Evolutionary conservation across 2,797 vertebrate genomes (phyloP), one percentile per base, ranked within the genome.

Genomic region (Valencia hispanica): DNA sequence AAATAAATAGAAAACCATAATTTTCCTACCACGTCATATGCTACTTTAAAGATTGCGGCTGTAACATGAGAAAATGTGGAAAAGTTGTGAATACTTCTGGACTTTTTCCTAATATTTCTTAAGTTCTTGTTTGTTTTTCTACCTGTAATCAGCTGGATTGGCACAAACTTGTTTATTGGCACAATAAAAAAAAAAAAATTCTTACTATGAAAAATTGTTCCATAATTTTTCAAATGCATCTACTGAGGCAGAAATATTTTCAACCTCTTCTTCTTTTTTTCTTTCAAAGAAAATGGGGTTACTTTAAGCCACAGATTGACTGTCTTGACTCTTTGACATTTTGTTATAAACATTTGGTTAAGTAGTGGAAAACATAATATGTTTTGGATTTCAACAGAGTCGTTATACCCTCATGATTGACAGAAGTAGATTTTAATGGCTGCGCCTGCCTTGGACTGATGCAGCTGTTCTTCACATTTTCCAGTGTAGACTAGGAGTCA

Each of bases 391-490:
- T 51, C 53, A 81, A 0, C 41, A 41, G 43, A 4, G 22, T 71
- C 34, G 51, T n/a, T 27, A 32, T 68, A 43, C 27, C 36, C 50
- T 45, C 59, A 66, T 74, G 72, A 73, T 63, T 68, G 27, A 47
- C 14, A 41, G 50, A 70, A 71, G 22, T 55, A 79, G 70, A 72
- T 36, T 47, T 43, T 51, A 6, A 80, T 68, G 53, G 11, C 53
- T 66, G 73, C 80, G 77, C 84, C 83, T 81, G 78, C 27, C 66
- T 17, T 48, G 2, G 47, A 70, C 72, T 43, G 65, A 73, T 12
- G 36, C 84, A 84, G 83, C 86, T 86, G 86, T 76, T 78, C 68
- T 68, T 65, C 71, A 63, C 32, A 39, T 53, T 79, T 72, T 83
- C 63, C 15, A 5, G 45, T 36, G 22, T n/a, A n/a, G 61, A 51